A percentile compares a stretch with the other conserved stretches of the same genome.
phyloP scores from a whole-genome alignment of 2,797 vertebrate species.

The Aphelocoma californica region DNA sequence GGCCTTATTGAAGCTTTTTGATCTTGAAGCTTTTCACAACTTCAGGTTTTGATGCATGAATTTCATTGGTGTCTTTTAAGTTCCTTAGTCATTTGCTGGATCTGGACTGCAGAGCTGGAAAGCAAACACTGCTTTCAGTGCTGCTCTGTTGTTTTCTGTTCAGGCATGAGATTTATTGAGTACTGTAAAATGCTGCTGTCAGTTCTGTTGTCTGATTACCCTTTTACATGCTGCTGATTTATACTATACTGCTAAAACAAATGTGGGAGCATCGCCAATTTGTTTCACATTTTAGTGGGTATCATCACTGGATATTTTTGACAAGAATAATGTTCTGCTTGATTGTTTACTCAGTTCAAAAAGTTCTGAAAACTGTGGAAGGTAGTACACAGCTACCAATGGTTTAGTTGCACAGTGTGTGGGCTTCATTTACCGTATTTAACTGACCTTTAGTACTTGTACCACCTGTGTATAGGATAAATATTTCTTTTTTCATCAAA shows the following conservation, averaged over 20 bases:
- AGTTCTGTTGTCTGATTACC: constrained; percentile 11
- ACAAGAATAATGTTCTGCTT: neutral
- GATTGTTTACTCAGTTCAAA: neutral
- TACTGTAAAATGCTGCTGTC: neutral
- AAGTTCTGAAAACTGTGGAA: neutral
- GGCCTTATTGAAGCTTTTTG: neutral
- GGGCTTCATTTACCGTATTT: neutral
- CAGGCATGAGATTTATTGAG: neutral
- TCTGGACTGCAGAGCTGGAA: neutral
- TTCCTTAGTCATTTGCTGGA: neutral
- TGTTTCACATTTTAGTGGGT: neutral
- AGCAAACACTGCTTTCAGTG: neutral
- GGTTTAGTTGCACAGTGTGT: neutral
- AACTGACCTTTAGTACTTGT: neutral
- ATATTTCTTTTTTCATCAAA: neutral
- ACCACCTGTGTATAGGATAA: neutral
- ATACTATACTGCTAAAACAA: constrained; percentile 26
- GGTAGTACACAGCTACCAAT: neutral
- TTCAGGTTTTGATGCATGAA: neutral
- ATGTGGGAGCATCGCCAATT: neutral
- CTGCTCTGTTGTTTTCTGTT: neutral
- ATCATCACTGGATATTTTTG: neutral
- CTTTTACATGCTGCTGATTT: constrained; percentile 21
- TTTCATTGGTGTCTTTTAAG: neutral
- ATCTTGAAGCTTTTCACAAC: neutral